Evolutionary conservation across 2,888 invertebrate species (phyloP), one percentile per base, ranked within the genome.

Genomic region (Aphidoletes aphidimyza): DNA sequence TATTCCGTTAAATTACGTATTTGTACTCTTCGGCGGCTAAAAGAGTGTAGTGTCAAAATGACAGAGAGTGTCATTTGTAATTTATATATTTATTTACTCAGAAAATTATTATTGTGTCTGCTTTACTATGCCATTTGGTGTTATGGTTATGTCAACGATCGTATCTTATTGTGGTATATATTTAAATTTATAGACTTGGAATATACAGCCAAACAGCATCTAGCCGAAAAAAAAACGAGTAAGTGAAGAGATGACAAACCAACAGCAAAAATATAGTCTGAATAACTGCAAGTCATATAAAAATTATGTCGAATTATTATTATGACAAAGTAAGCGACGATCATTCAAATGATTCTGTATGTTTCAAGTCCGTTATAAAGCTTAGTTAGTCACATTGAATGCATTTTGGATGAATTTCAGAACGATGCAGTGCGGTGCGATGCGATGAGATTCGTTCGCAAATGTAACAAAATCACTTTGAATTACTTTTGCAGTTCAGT

Each of bases 111-210:
- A 81, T 81, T 69, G 34, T 11, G 54, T 54, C 54, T 54, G 54
- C 22, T 22, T 54, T 69, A 30, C 14, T 69, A 69, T 81, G 81
- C 81, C 37, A 81, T 81, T 81, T 81, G n/a, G n/a, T n/a, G 81
- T 36, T 78, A 36, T 78, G 78, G 81, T 81, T 81, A 37, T 34
- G 34, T 69, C 69, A 69, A 69, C 81, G 81, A 81, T 81, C 37
- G 37, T 81, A 37, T 81, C 81, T 26, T 37, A 11, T 69, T n/a
- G 17, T 69, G 30, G 30, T 69, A 30, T 69, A 30, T 69, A 37
- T 81, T 81, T 37, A 81, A 81, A 81, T 81, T 81, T 81, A 81
- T 81, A 37, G 37, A 81, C 37, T 81, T 36, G 54, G 47, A 9
- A 78, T 36, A 36, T 78, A 22, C 54, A 9, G 42, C 42, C 19